Evolutionary conservation across 2,888 invertebrate genomes (phyloP).

Genomic region (Chrysomela aeneicollis): DNA sequence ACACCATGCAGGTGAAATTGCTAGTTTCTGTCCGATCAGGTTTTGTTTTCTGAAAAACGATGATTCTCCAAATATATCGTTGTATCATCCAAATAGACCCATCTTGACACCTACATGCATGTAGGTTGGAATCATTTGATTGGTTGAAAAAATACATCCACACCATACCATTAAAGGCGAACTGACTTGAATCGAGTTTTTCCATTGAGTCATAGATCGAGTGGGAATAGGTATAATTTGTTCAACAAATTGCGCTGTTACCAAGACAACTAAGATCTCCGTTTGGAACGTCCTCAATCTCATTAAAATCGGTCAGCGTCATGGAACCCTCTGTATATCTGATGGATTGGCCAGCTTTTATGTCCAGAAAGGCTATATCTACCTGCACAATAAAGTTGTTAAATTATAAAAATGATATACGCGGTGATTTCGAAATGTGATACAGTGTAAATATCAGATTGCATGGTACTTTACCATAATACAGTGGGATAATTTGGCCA

Average conservation of each 20-base stretch:
- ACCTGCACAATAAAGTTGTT: neutral
- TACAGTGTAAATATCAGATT: neutral
- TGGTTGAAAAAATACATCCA: neutral
- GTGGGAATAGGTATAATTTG: slow-evolving; percentile 26
- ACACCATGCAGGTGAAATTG: neutral
- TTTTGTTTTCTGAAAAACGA: neutral
- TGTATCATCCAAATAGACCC: neutral
- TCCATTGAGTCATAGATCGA: slow-evolving; percentile 24
- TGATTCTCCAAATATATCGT: neutral
- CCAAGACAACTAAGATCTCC: neutral
- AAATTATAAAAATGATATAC: neutral
- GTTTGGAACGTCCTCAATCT: neutral
- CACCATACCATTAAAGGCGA: neutral
- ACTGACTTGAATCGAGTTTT: slow-evolving; percentile 14
- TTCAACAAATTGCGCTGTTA: slow-evolving; percentile 28
- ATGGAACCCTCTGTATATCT: too few relatives aligned
- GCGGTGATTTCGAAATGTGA: neutral
- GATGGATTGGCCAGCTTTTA: neutral
- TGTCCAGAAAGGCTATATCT: neutral
- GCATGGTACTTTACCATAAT: neutral
- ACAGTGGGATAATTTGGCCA: neutral
- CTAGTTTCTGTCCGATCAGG: slow-evolving; percentile 19
- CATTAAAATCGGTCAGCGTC: too few relatives aligned
- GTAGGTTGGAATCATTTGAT: neutral
- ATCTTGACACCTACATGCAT: neutral